Evolutionary conservation across 2,797 vertebrate species (phyloP).

Genomic region (Phalanger gymnotis): DNA sequence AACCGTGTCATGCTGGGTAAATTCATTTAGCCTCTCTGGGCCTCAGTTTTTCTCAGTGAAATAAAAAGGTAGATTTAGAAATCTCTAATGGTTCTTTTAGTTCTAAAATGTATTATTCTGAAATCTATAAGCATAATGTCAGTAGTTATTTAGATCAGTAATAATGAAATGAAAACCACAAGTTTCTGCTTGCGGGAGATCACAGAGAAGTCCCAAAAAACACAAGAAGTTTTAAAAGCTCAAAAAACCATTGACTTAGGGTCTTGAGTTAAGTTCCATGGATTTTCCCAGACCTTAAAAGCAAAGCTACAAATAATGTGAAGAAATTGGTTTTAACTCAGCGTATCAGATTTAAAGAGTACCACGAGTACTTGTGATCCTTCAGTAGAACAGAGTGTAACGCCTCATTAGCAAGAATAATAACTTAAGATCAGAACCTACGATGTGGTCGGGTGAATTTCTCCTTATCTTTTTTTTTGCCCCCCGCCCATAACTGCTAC

Average conservation of each 20-base stretch:
- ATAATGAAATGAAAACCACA: not conserved
- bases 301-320: not conserved
- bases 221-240: conserved; percentile 22
- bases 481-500: not conserved
- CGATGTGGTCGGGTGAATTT: not conserved
- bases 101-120: not conserved
- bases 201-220: conserved; percentile 30
- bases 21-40: not conserved
- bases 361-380: not conserved
- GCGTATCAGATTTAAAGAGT: not conserved
- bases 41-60: not conserved
- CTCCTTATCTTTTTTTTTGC: not conserved
- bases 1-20: not conserved
- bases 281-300: not conserved
- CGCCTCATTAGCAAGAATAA: not conserved
- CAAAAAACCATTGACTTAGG: conserved; percentile 51
- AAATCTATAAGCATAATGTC: not conserved
- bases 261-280: not conserved
- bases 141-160: not conserved
- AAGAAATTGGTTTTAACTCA: not conserved
- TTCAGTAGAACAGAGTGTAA: not conserved
- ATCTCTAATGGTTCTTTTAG: not conserved
- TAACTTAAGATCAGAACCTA: not conserved
- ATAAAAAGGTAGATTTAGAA: not conserved
- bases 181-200: conserved; percentile 17